Conservation (phyloP, 2,113 vertebrate genomes). For the Azemiops feae region DNA sequence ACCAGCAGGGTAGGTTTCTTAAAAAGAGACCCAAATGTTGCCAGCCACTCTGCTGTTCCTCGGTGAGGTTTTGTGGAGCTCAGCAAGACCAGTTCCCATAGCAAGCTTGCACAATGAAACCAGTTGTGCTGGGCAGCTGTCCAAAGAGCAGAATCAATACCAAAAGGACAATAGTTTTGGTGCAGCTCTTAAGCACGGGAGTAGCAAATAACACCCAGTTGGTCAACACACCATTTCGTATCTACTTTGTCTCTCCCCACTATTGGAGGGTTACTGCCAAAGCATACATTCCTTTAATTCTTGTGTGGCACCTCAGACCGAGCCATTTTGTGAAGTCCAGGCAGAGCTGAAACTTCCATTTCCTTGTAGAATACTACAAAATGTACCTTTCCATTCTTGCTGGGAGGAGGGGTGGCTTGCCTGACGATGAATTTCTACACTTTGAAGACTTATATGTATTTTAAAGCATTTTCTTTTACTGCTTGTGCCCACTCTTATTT, state of each 20-base stretch:
- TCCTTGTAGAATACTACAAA: background rate
- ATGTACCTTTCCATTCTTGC: background rate
- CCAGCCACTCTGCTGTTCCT: background rate
- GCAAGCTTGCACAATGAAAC: background rate
- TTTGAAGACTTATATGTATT: background rate
- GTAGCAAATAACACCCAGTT: background rate
- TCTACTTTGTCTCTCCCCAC: background rate
- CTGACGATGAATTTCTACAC: background rate
- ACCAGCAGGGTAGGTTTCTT: background rate
- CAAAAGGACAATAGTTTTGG: background rate
- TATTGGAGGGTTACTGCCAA: too few relatives aligned
- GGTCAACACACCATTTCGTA: background rate
- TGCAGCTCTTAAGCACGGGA: background rate
- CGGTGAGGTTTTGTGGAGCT: background rate
- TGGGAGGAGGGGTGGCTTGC: background rate
- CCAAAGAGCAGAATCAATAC: background rate
- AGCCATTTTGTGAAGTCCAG: background rate
- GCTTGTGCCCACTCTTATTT: background rate
- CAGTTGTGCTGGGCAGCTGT: background rate
- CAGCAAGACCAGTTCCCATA: background rate
- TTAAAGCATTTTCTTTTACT: background rate
- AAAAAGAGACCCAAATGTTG: background rate
- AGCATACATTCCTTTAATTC: background rate
- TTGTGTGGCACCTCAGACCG: background rate
- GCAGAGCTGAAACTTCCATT: background rate